A percentile compares a stretch with the other conserved stretches of the same genome.
phyloP scores from a whole-genome alignment of 2,113 vertebrate species.

The Rhinolophus ferrumequinum region DNA sequence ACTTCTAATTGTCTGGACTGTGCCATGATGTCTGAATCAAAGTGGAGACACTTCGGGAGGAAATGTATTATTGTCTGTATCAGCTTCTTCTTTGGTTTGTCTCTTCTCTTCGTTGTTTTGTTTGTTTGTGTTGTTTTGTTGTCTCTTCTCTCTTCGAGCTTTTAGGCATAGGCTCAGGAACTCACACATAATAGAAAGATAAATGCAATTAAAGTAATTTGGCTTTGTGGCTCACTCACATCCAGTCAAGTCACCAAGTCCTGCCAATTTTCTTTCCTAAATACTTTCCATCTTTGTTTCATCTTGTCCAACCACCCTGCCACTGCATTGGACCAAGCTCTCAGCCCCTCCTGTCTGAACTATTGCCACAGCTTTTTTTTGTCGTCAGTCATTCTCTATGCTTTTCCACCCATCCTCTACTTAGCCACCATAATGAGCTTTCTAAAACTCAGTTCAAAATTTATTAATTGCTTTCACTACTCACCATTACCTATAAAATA shows the following conservation, averaged over 20 bases:
- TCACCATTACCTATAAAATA: not conserved
- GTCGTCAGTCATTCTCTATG: not conserved
- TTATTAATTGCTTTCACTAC: not conserved
- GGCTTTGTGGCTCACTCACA: not conserved
- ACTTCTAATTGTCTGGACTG: not conserved
- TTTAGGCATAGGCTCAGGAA: not conserved
- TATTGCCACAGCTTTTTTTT: not conserved
- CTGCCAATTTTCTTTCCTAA: not conserved
- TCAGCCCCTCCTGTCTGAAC: not conserved
- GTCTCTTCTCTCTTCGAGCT: not conserved
- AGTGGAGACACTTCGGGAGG: not conserved
- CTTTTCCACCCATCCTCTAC: not conserved
- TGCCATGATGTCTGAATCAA: not conserved
- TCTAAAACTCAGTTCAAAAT: not conserved
- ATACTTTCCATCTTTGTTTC: slow-evolving; percentile 26
- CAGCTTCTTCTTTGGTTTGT: not conserved
- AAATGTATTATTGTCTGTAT: not conserved
- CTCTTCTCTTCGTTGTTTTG: not conserved
- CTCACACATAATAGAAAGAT: not conserved
- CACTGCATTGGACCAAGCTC: not conserved
- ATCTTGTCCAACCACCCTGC: not conserved
- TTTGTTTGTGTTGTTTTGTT: too few species aligned
- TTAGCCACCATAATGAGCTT: not conserved
- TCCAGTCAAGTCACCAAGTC: not conserved
- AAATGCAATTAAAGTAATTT: not conserved